Conservation (phyloP, 2,113 vertebrate genomes). For the Vireo altiloquus region DNA sequence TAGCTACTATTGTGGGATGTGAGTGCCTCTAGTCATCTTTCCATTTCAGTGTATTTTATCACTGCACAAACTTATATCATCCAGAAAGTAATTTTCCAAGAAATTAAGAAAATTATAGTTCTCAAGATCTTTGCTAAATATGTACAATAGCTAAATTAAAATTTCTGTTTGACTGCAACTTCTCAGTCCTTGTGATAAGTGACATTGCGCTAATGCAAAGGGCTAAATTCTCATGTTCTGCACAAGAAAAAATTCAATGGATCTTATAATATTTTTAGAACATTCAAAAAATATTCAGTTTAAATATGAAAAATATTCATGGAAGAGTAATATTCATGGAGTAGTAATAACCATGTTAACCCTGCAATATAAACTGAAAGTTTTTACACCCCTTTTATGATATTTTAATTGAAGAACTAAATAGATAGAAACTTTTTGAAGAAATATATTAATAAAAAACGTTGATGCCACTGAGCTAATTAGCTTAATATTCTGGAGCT, state of each 20-base stretch:
- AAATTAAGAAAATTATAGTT: background rate
- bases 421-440: background rate
- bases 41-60: background rate
- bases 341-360: background rate
- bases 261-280: background rate
- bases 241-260: background rate
- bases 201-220: background rate
- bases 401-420: background rate
- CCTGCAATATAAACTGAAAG: background rate
- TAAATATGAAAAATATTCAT: background rate
- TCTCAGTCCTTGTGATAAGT: background rate
- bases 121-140: background rate
- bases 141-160: background rate
- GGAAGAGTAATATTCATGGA: background rate
- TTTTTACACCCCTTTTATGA: background rate
- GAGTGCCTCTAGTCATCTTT: background rate
- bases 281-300: background rate
- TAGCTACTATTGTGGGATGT: background rate
- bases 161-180: background rate
- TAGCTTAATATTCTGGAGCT: background rate
- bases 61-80: background rate
- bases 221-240: background rate
- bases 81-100: background rate
- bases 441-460: background rate
- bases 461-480: background rate